Conservation (phyloP, 2,797 vertebrate species). For the Erpetoichthys calabaricus region DNA sequence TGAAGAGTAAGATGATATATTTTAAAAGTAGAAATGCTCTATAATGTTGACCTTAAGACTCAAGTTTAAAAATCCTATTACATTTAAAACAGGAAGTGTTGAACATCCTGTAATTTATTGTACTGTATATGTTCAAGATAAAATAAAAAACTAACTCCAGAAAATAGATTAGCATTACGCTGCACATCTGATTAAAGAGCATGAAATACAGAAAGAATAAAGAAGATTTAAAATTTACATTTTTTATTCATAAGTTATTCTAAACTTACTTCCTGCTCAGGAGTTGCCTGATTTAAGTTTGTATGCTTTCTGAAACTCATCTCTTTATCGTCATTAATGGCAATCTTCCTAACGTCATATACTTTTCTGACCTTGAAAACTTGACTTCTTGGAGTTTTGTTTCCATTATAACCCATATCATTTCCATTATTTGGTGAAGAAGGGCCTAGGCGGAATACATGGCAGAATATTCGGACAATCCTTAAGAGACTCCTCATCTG, state of each 20-base stretch:
- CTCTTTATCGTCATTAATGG: conserved; percentile 48
- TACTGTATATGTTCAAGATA: background rate
- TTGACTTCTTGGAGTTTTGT: conserved; percentile 93
- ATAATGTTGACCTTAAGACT: no score
- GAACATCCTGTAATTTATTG: no score
- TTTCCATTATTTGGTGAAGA: conserved; percentile 85
- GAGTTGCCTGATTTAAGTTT: conserved; percentile 49
- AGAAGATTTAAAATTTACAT: background rate
- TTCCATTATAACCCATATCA: conserved; percentile 96
- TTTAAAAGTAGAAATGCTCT: no score
- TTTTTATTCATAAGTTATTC: background rate
- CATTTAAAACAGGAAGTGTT: no score
- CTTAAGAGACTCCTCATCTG: conserved; percentile 96
- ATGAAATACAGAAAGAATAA: conserved; percentile 1
- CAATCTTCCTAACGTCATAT: conserved; percentile 52
- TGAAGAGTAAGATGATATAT: no score
- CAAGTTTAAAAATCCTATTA: no score
- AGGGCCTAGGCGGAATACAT: conserved; percentile 86
- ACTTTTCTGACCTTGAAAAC: conserved; percentile 90
- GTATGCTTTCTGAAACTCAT: conserved; percentile 50
- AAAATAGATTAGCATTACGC: background rate
- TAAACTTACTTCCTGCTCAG: conserved; percentile 49
- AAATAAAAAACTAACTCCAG: background rate
- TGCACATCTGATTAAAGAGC: conserved; percentile 1
- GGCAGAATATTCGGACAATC: conserved; percentile 93